Base-by-base conservation (phyloP, 1,140 invertebrate species). In the Pogonomyrmex barbatus region DNA sequence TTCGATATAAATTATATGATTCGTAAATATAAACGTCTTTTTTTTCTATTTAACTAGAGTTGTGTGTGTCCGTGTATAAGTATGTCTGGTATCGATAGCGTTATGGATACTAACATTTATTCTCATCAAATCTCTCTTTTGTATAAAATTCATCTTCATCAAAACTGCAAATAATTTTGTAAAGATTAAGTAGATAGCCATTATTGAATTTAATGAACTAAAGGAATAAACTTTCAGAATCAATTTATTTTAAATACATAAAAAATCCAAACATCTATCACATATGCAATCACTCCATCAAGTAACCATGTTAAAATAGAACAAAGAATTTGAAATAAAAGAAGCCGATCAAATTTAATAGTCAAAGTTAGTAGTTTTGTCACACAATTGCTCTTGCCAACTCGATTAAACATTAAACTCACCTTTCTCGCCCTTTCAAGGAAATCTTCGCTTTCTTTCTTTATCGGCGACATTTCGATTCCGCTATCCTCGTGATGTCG, bases 351-450 rank as follows among this genome's bases (percentile, higher is more conserved):
- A 14, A 60, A 24, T 14, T 24, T 24, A 24, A 24, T 24, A 24
- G 56, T 50, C 70, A 50, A 77, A 87, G 33, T 50, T 82, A 36
- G 52, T 52, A 54, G 67, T 52, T 42, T 77, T 52, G 42, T 81
- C 39, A 33, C n/a, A 47, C 58, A 88, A 36, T 56, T 88, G 36
- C 87, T 85, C n/a, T 56, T 86, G 68, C 79, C 12, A 88, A 42
- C 24, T 58, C 39, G 6, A 62, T 30, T 30, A 14, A 73, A 73
- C 14, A 24, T 88, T 58, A 68, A 52, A 93, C 95, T 94, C 93
- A 95, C 95, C 95, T 95, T 94, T 78, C 93, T 94, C 79, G 95
- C 89, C 75, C 90, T 91, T 67, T 89, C 92, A 67, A 94, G 75
- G 67, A 95, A 91, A 36, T 94, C 93, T 30, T 93, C 92, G 5